phyloP scores from a whole-genome alignment of 2,797 vertebrate species.

The Simalia tracyae region DNA sequence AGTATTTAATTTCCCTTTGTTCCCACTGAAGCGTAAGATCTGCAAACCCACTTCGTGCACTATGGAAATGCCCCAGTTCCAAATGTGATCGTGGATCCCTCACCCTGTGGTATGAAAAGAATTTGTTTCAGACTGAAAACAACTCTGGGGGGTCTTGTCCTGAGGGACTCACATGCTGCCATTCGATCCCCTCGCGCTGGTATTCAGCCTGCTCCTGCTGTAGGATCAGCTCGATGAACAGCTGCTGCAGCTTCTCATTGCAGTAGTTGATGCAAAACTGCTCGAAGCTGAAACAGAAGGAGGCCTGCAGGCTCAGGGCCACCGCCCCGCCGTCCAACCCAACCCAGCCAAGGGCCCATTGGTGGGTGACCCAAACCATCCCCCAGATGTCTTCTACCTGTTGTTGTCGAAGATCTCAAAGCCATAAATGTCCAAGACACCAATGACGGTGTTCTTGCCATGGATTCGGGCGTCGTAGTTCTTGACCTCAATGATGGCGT shows the following conservation, averaged over 20 bases:
- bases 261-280: constrained; percentile 90
- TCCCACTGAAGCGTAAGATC: not conserved
- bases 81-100: rapidly evolving
- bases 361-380: not conserved
- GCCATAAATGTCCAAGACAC: constrained; percentile 92
- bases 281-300: constrained; percentile 80
- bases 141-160: not conserved
- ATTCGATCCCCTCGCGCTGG: constrained; percentile 85
- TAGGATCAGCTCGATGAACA: constrained; percentile 86
- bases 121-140: not conserved
- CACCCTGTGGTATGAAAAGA: not conserved
- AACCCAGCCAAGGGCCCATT: not conserved
- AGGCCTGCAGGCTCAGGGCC: not conserved
- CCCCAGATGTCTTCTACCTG: constrained; percentile 70
- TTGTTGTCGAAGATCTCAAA: constrained; percentile 95
- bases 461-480: constrained; percentile 82
- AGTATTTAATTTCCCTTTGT: too few species aligned
- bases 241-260: constrained; percentile 87
- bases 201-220: constrained; percentile 90
- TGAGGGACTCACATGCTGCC: constrained; percentile 81
- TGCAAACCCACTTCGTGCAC: not conserved
- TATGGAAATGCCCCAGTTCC: not conserved
- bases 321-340: not conserved
- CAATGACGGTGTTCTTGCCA: constrained; percentile 92
- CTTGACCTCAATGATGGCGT: constrained; percentile 82